Conservation (phyloP, 2,113 vertebrate genomes). For the Pelmatolapia mariae region DNA sequence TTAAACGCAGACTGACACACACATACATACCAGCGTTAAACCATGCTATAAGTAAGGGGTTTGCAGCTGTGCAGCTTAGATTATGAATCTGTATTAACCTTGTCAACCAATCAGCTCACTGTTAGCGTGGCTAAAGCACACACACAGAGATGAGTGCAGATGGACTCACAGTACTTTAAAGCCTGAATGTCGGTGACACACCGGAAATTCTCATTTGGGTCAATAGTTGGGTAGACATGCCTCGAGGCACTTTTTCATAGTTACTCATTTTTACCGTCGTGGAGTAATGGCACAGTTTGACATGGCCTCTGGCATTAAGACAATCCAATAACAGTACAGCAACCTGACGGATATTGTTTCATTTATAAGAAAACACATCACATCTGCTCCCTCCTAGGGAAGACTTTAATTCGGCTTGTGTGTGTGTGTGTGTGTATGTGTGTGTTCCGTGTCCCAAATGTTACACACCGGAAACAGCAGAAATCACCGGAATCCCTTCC, state of each 20-base stretch:
- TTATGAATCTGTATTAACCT: conserved; percentile 67
- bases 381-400: conserved; percentile 37
- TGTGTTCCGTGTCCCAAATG: neutral
- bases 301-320: conserved; percentile 41
- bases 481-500: conserved; percentile 10
- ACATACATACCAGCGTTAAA: conserved; percentile 16
- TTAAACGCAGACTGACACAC: conserved; percentile 17
- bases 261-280: conserved; percentile 33
- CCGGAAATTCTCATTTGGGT: conserved; percentile 31
- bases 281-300: conserved; percentile 45
- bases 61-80: conserved; percentile 50
- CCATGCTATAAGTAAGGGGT: conserved; percentile 19
- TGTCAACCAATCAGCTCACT: conserved; percentile 49
- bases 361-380: conserved; percentile 45
- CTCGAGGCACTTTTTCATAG: conserved; percentile 19
- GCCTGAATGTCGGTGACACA: neutral
- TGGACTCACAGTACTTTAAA: neutral
- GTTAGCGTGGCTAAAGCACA: conserved; percentile 55
- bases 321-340: conserved; percentile 52
- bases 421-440: neutral
- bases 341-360: conserved; percentile 49
- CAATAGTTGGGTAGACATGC: conserved; percentile 25
- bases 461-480: neutral
- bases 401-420: neutral
- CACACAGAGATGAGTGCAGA: neutral